Evolutionary conservation across 2,888 invertebrate species (phyloP).

Genomic region (Eupithecia exiguata): DNA sequence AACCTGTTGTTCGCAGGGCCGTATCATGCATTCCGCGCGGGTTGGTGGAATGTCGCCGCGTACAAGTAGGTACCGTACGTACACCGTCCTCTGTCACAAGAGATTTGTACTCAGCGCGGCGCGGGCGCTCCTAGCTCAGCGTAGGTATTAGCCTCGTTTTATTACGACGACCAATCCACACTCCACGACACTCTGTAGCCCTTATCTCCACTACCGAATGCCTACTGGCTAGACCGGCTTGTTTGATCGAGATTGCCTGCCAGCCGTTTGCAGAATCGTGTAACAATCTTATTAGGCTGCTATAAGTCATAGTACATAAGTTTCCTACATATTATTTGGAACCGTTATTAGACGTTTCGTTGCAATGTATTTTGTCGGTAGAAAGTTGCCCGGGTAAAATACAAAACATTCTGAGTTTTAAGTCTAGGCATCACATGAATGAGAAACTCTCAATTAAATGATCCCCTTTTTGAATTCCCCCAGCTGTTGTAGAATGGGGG

Average conservation of each 20-base stretch:
- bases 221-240: constrained; percentile 48
- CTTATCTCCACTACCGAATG: constrained; percentile 72
- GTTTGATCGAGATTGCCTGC: constrained; percentile 44
- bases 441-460: constrained; percentile 18
- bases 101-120: constrained; percentile 75
- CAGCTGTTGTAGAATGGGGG: constrained; percentile 24
- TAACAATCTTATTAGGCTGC: constrained; percentile 11
- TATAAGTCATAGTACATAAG: background rate
- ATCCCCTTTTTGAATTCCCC: constrained; percentile 27
- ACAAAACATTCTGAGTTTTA: background rate
- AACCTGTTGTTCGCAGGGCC: constrained; percentile 76
- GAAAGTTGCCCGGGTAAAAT: background rate
- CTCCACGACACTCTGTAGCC: constrained; percentile 56
- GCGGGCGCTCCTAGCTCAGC: constrained; percentile 58
- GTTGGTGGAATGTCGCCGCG: constrained; percentile 79
- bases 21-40: constrained; percentile 73
- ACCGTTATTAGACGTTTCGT: constrained; percentile 1
- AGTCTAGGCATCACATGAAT: constrained; percentile 10
- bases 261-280: constrained; percentile 31
- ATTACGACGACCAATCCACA: constrained; percentile 68
- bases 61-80: constrained; percentile 71
- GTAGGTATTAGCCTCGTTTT: constrained; percentile 65
- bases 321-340: background rate
- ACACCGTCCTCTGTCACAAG: constrained; percentile 72
- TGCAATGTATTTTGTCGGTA: background rate